Base-by-base conservation (phyloP, 2,113 vertebrate genomes). In the Laterallus jamaicensis region DNA sequence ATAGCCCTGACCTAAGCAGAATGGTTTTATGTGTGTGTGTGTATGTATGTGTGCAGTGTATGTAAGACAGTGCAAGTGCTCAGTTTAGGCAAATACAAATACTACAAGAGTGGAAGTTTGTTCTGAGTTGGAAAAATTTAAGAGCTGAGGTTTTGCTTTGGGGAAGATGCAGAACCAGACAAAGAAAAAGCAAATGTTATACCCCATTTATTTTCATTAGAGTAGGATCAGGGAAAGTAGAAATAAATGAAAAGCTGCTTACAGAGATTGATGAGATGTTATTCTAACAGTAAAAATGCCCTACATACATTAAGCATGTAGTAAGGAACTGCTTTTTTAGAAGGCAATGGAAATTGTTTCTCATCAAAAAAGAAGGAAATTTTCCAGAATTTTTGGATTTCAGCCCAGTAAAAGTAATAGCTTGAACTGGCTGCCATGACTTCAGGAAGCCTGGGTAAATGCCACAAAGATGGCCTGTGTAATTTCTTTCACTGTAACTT, bases 201-300 rank as follows among this genome's bases (percentile, higher is more conserved):
- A 94, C 32, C 31, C 32, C 58, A 85, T 92, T 95, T 96, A 82
- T 95, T 95, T 96, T 96, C 88, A 87, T 91, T 90, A 90, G 13
- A 58, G 15, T 66, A 79, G 92, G 63, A 89, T 32, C 56, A 84
- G 16, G 54, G 12, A 58, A 81, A 81, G 62, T 50, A 73, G 70
- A 87, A 95, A 82, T 24, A 69, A 44, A 90, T 73, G 39, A 85
- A 90, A 95, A 95, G 28, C 67, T 92, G 55, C 58, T 85, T 76
- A 69, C 24, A 44, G 58, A 92, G 90, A 88, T 64, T 91, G 85
- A 94, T 60, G 66, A 91, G 54, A 71, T 10, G 4, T 79, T 90
- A 69, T 49, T 94, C 49, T 73, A 87, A 28, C 32, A 86, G 37
- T 39, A 75, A 90, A 85, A 96, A 76, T 68, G 6, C 5, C 39